A percentile compares a stretch with the other conserved stretches of the same genome.
These are phyloP conservation scores for Aphelocoma californica DNA, from an alignment of 2,797 vertebrate species.

Conservation along the genomic window DNA sequence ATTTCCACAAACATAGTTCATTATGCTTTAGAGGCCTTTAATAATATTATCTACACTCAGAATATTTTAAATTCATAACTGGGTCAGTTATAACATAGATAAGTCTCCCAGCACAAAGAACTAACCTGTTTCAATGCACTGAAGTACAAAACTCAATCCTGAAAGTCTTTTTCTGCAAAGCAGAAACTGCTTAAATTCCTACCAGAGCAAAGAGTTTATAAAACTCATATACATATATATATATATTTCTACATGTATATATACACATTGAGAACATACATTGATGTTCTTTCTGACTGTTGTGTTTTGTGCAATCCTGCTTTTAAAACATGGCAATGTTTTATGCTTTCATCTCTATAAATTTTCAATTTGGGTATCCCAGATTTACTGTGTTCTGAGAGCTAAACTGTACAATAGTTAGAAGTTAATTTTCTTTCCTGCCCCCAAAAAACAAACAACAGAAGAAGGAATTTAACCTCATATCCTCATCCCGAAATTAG, in stretches of 20 bases:
- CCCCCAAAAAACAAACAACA: conserved; percentile 55
- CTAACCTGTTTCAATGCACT: background rate
- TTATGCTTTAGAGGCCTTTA: background rate
- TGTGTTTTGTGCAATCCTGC: background rate
- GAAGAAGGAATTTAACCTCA: conserved; percentile 77
- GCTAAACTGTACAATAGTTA: conserved; percentile 49
- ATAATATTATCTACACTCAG: background rate
- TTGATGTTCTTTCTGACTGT: background rate
- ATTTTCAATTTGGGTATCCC: background rate
- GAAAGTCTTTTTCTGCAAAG: background rate
- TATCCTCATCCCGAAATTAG: conserved; percentile 78
- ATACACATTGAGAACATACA: background rate
- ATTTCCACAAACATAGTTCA: background rate
- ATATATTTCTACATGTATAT: background rate
- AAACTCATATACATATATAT: background rate
- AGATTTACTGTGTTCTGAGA: background rate
- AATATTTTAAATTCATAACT: background rate
- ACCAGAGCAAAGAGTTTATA: background rate
- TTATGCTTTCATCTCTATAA: conserved; percentile 24
- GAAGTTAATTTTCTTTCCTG: conserved; percentile 64
- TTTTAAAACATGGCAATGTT: background rate
- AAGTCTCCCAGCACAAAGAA: background rate
- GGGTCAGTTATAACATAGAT: background rate
- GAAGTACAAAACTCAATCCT: background rate
- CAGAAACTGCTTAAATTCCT: background rate